phyloP scores from a whole-genome alignment of 2,113 vertebrate genomes.

The Deroptyus accipitrinus region DNA sequence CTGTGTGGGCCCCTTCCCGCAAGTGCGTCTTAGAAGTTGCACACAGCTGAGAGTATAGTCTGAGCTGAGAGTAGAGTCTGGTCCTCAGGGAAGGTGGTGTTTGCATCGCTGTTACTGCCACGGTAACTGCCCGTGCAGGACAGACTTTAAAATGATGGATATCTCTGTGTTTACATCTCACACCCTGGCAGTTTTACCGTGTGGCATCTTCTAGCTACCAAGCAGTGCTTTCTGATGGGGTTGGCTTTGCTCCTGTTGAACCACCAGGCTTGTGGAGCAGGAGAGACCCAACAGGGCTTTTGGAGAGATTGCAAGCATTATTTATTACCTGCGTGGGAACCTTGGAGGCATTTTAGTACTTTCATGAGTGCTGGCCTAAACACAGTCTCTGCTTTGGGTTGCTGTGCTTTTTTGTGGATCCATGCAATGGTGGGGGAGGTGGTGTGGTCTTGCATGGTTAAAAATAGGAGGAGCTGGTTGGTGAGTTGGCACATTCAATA shows the following conservation, averaged over 20 bases:
- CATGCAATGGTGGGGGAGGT: background rate
- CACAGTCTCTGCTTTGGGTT: background rate
- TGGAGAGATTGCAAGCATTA: fast-evolving
- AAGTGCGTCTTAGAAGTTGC: background rate
- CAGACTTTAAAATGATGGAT: background rate
- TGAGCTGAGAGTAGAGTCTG: background rate
- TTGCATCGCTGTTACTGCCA: background rate
- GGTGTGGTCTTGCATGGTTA: background rate
- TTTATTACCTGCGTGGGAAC: background rate
- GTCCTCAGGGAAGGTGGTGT: background rate
- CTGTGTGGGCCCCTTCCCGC: fast-evolving
- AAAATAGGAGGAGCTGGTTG: background rate
- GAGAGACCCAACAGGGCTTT: background rate
- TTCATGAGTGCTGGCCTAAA: background rate
- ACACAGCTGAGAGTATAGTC: fast-evolving
- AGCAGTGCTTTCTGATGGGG: background rate
- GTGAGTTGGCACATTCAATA: fast-evolving
- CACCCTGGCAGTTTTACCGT: background rate
- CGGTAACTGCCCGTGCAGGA: fast-evolving
- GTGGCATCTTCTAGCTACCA: background rate
- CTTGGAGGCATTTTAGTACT: background rate
- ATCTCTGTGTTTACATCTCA: background rate
- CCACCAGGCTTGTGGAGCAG: background rate
- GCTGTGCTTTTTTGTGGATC: background rate
- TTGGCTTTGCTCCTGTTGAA: background rate